Evolutionary conservation across 2,888 invertebrate genomes (phyloP), one percentile per base, ranked within the genome.

Genomic region (Pollenia griseotomentosa): DNA sequence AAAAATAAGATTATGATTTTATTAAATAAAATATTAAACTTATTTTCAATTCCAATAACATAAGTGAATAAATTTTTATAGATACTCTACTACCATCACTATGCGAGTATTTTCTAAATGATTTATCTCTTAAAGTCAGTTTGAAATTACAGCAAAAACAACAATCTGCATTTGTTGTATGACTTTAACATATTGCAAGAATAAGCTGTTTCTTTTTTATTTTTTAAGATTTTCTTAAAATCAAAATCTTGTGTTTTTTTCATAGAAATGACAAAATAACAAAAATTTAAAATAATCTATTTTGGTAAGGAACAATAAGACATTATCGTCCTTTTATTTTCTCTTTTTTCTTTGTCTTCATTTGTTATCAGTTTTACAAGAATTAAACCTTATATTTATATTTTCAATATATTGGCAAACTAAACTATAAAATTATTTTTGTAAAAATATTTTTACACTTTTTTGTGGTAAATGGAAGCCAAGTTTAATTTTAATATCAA

Each of bases 401-500:
- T 79, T 68, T 68, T 66, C 40, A 65, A 46, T 23, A 68, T 66
- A 23, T 66, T 12, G 44, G 33, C 59, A 79, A 59, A 80, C 61
- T 61, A 42, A 70, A 4, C 68, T 40, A 78, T 68, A 78, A 68
- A 51, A 53, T 70, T 44, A 65, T 65, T 42, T 53, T 53, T 65
- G 51, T 40, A 55, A 77, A 65, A 40, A 48, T 10, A 16, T 40
- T 44, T 75, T 75, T 73, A 63, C 33, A 7, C n/a, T 44, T 42
- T 8, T 14, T 71, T 16, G 9, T 70, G 19, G n/a, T 79, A 46
- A 44, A 63, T 78, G 5, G 57, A 74, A 70, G 61, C 63, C 77
- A 53, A 55, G 70, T 83, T 48, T 70, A 48, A 65, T 57, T 40
- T 65, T 48, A 53, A 14, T 71, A 65, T 78, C 77, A 78, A 83